phyloP scores from a whole-genome alignment of 2,113 vertebrate genomes.

The Colistium nudipinnis region DNA sequence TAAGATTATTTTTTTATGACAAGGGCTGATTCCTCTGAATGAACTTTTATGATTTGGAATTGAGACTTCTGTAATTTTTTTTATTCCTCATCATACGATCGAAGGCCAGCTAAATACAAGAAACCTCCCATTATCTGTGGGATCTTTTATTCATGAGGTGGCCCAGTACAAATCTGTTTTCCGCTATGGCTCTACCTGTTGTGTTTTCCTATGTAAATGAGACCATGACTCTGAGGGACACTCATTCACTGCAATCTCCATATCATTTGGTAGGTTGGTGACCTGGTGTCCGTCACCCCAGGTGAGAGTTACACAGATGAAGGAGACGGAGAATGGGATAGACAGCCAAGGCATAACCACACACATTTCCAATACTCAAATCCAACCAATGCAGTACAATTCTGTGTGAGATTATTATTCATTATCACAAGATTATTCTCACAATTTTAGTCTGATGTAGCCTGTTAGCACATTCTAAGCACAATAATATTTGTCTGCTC shows the following conservation, averaged over 20 bases:
- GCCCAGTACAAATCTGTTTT: conserved; percentile 72
- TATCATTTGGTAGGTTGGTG: conserved; percentile 66
- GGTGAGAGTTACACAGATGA: conserved; percentile 32
- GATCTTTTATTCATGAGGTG: conserved; percentile 79
- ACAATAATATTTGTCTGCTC: background rate
- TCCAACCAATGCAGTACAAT: background rate
- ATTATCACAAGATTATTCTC: too few species aligned
- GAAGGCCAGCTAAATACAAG: conserved; percentile 67
- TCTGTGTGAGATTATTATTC: background rate
- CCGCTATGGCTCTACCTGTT: conserved; percentile 61
- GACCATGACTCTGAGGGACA: conserved; percentile 44
- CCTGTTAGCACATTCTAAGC: background rate
- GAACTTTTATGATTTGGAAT: conserved; percentile 14
- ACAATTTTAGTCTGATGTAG: background rate
- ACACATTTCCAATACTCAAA: conserved; percentile 1
- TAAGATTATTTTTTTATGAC: background rate
- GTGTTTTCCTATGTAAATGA: conserved; percentile 77
- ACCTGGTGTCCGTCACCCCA: conserved; percentile 24
- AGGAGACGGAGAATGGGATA: conserved; percentile 26
- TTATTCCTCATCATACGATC: conserved; percentile 45
- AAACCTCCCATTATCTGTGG: conserved; percentile 49
- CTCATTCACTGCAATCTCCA: conserved; percentile 66
- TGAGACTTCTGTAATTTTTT: conserved; percentile 1
- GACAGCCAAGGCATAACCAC: conserved; percentile 15
- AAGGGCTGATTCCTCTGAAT: conserved; percentile 5